Base-by-base conservation (phyloP, 1,140 invertebrate genomes). In the Pachyrhynchus sulphureomaculatus region DNA sequence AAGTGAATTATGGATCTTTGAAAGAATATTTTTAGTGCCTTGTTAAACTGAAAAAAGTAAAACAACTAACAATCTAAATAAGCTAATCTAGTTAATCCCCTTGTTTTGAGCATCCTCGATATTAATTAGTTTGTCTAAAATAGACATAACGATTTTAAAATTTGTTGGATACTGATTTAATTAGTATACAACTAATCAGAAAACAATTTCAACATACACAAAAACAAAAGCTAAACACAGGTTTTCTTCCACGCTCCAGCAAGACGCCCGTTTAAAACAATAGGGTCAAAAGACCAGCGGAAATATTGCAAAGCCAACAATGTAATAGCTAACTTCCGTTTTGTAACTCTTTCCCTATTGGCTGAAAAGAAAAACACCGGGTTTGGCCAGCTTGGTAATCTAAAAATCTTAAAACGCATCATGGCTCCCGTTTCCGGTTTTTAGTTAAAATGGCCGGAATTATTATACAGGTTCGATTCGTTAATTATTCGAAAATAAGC, bases 361-460 rank as follows among this genome's bases (percentile, higher is more conserved):
- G 49, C 17, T 23, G 33, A 21, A 23, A 15, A 32, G 21, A 23
- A 18, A 36, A 8, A 33, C 26, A 26, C 9, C 34, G 17, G 26
- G 49, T 36, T 20, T 18, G n/a, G 49, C 10, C 37, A 15, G 37
- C 8, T 9, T 9, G 17, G n/a, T 52, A 52, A 52, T 52, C 49
- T 52, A 21, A 52, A 52, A 36, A 52, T 52, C 49, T 34, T 18
- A 52, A 52, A 52, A 52, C 33, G 49, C 49, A 52, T 34, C 49
- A 52, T 52, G 49, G 49, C 49, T 18, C n/a, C 29, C 33, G 49
- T 37, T 34, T 52, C 49, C 49, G 49, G 49, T 37, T 34, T 52
- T 34, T 12, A 15, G 24, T 13, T 37, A 34, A 32, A 47, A 47
- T 41, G 37, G 37, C 44, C 24, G 24, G 24, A 47, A 24, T 47